These are phyloP conservation scores for Kryphioiulus occultus DNA, from an alignment of 2,888 invertebrate genomes.

Conservation along the genomic window DNA sequence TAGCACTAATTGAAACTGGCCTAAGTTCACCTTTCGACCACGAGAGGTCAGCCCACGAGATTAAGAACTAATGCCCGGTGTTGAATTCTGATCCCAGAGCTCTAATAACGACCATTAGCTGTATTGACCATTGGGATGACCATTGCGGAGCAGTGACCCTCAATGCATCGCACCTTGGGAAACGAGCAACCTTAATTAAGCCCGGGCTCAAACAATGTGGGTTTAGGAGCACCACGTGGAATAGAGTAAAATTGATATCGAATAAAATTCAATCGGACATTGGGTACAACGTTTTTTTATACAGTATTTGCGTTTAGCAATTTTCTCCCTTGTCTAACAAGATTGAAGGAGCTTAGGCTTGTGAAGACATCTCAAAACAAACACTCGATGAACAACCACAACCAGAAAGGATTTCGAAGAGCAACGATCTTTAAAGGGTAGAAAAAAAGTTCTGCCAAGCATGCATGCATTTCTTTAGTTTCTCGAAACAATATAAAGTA, in stretches of 20 bases:
- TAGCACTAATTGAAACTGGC: background rate
- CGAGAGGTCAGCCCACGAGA: background rate
- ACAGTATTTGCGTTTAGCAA: background rate
- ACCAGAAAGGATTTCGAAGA: background rate
- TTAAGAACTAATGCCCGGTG: background rate
- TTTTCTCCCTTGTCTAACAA: background rate
- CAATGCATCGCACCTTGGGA: background rate
- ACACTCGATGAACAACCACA: background rate
- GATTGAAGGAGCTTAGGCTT: background rate
- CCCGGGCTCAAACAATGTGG: background rate
- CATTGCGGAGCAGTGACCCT: background rate
- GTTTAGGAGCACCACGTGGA: background rate
- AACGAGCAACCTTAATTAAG: background rate
- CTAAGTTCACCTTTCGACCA: background rate
- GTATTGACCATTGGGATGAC: background rate
- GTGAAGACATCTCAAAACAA: background rate
- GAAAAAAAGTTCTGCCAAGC: background rate
- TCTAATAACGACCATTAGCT: background rate
- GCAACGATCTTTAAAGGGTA: background rate
- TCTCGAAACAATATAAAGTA: background rate
- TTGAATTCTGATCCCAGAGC: background rate
- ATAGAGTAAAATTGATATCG: background rate
- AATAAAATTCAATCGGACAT: background rate
- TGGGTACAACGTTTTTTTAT: background rate
- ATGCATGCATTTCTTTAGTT: background rate